phyloP scores from a whole-genome alignment of 37 sponge, comb jelly and placozoan genomes.

The Trichoplax adhaerens region DNA sequence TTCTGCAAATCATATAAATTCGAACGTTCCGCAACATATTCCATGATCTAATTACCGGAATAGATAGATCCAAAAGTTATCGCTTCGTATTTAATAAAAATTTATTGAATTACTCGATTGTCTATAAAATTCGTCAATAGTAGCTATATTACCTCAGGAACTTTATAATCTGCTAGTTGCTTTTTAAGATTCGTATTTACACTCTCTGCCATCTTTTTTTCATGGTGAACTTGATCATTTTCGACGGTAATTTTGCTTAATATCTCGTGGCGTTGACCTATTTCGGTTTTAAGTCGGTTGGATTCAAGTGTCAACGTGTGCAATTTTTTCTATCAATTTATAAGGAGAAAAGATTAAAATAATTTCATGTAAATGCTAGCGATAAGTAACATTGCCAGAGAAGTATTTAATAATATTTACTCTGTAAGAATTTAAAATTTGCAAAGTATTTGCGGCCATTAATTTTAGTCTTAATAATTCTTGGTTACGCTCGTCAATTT shows the following conservation, averaged over 20 bases:
- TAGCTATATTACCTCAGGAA: constrained; percentile 63
- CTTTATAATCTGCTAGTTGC: constrained; percentile 73
- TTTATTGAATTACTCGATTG: not conserved
- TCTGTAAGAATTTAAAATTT: constrained; percentile 9
- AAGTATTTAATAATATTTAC: not conserved
- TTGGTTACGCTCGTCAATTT: constrained; percentile 81
- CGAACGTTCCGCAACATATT: constrained; percentile 78
- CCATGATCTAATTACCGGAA: constrained; percentile 49
- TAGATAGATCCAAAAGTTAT: constrained; percentile 2
- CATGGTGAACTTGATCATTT: constrained; percentile 33
- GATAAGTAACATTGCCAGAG: not conserved
- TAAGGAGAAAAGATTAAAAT: not conserved
- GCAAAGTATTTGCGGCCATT: constrained; percentile 76
- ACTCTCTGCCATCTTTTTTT: constrained; percentile 55
- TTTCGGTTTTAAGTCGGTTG: constrained; percentile 42
- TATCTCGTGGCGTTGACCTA: constrained; percentile 46
- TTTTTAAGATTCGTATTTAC: constrained; percentile 39
- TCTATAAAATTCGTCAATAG: constrained; percentile 5
- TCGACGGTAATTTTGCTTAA: constrained; percentile 39
- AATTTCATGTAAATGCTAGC: not conserved
- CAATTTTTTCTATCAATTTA: constrained; percentile 60
- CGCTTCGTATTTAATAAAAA: not conserved
- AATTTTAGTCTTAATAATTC: constrained; percentile 83
- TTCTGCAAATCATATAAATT: constrained; percentile 66
- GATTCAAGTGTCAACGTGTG: constrained; percentile 53